phyloP scores from a whole-genome alignment of 2,888 invertebrate species.

The Xylota segnis region DNA sequence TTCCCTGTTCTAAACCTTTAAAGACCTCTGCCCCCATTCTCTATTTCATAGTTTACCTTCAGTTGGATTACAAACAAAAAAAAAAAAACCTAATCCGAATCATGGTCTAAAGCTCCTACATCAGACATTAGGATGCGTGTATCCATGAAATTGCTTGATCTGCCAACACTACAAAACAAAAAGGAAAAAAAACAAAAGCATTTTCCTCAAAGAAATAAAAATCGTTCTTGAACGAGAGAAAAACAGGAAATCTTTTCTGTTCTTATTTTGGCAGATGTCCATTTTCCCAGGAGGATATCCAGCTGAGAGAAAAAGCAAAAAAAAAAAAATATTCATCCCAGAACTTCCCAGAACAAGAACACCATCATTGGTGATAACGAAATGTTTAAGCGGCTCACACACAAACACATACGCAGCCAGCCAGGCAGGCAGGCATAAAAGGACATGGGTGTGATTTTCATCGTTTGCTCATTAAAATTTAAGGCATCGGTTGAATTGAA shows the following conservation, averaged over 20 bases:
- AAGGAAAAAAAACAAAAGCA: constrained; percentile 17
- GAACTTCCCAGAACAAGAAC: constrained; percentile 15
- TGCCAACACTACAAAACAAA: constrained; percentile 37
- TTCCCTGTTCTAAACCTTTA: not conserved
- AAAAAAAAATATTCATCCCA: not conserved
- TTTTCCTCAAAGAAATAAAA: constrained; percentile 24
- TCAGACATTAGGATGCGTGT: constrained; percentile 50
- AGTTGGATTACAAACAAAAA: constrained; percentile 10
- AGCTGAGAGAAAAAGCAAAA: constrained; percentile 33
- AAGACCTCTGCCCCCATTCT: not conserved
- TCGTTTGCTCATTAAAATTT: constrained; percentile 43
- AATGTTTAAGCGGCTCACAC: constrained; percentile 15
- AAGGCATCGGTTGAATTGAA: constrained; percentile 60
- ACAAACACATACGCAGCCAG: not conserved
- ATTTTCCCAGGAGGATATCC: constrained; percentile 69
- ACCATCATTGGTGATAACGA: constrained; percentile 38
- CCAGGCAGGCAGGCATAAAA: not conserved
- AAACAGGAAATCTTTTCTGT: constrained; percentile 31
- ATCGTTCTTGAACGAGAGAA: constrained; percentile 5
- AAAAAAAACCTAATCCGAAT: constrained; percentile 41
- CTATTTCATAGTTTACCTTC: constrained; percentile 6
- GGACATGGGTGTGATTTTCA: constrained; percentile 39
- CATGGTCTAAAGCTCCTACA: constrained; percentile 43
- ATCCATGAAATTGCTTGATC: constrained; percentile 71
- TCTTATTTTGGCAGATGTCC: constrained; percentile 65